Evolutionary conservation across 2,113 vertebrate species (phyloP).

Genomic region (Bucco capensis): DNA sequence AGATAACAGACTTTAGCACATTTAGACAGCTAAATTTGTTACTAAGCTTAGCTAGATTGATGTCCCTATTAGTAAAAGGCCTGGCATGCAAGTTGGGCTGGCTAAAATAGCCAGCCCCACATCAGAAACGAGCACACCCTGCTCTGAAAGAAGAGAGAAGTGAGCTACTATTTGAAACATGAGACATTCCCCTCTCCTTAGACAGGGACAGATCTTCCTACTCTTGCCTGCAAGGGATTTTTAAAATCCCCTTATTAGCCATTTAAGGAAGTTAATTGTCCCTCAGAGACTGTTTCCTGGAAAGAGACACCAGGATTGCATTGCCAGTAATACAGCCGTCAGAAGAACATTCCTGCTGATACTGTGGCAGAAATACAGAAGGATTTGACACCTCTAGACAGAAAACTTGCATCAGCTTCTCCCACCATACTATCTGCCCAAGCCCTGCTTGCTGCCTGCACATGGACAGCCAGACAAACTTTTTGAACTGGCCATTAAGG

Average conservation of each 20-base stretch:
- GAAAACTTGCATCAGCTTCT: not conserved
- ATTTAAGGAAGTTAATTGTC: not conserved
- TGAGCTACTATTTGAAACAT: not conserved
- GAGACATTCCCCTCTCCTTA: not conserved
- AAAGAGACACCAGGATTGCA: not conserved
- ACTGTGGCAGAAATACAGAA: accelerated
- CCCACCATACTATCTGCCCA: not conserved
- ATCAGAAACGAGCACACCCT: not conserved
- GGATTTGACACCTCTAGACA: not conserved
- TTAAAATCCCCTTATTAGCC: not conserved
- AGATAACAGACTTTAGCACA: constrained; percentile 42
- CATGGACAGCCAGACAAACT: accelerated
- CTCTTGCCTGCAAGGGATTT: not conserved
- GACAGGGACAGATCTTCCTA: not conserved
- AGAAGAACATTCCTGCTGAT: not conserved
- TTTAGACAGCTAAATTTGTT: constrained; percentile 17
- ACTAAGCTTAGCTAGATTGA: constrained; percentile 3
- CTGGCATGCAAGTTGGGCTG: not conserved
- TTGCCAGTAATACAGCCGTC: not conserved
- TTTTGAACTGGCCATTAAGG: accelerated
- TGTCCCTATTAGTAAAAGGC: constrained; percentile 17
- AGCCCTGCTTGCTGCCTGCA: not conserved
- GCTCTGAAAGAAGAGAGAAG: not conserved
- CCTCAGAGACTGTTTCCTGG: not conserved
- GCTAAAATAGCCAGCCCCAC: not conserved